Evolutionary conservation across 2,113 vertebrate genomes (phyloP).

Genomic region (Mirounga angustirostris): DNA sequence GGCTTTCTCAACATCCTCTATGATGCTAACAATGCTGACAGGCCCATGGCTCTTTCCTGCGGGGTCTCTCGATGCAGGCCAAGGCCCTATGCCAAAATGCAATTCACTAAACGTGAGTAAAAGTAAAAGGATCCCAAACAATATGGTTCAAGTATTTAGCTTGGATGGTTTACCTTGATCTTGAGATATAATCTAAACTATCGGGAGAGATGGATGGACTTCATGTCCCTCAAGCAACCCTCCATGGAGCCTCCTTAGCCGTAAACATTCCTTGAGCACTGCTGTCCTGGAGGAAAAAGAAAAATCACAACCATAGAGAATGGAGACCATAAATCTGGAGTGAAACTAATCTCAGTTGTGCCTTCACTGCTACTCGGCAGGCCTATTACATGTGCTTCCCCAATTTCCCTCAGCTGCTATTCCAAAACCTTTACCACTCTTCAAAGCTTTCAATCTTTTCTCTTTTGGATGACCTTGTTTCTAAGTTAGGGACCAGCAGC

Average conservation of each 20-base stretch:
- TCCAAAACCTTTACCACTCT: constrained; percentile 46
- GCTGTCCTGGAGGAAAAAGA: constrained; percentile 63
- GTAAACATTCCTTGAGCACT: constrained; percentile 69
- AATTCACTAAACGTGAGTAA: constrained; percentile 5
- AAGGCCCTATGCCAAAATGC: constrained; percentile 4
- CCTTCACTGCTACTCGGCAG: constrained; percentile 48
- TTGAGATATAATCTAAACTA: constrained; percentile 66
- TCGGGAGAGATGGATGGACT: constrained; percentile 75
- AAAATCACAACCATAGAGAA: constrained; percentile 71
- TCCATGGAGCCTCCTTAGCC: constrained; percentile 51
- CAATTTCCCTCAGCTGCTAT: constrained; percentile 53
- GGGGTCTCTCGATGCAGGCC: not conserved
- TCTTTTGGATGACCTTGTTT: constrained; percentile 53
- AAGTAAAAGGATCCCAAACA: constrained; percentile 37
- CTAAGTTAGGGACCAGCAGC: constrained; percentile 8
- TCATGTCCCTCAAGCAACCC: constrained; percentile 70
- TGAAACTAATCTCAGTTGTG: constrained; percentile 77
- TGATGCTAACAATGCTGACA: not conserved
- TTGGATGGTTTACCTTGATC: constrained; percentile 71
- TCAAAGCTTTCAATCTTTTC: constrained; percentile 59
- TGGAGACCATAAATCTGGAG: constrained; percentile 76
- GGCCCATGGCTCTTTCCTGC: not conserved
- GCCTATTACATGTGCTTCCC: constrained; percentile 44
- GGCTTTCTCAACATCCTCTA: not conserved
- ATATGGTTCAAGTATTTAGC: constrained; percentile 43